Evolutionary conservation across 2,888 invertebrate genomes (phyloP).

Genomic region (Amphiduros pacificus): DNA sequence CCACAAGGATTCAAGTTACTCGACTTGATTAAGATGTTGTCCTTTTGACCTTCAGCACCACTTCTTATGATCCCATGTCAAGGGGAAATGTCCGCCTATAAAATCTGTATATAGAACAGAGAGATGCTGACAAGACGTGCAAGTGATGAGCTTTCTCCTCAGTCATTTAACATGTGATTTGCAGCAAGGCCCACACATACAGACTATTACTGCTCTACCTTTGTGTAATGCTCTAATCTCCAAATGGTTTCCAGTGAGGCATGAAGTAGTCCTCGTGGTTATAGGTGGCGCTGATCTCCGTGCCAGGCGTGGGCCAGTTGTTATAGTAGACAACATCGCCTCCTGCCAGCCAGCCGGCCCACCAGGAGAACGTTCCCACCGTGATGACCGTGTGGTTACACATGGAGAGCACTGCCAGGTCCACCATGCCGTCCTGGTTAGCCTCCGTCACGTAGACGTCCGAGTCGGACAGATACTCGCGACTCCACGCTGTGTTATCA

Average conservation of each 20-base stretch:
- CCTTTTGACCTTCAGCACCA: no score
- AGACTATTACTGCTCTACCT: no score
- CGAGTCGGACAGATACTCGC: not conserved
- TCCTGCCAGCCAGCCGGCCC: slow-evolving; percentile 18
- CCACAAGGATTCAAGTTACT: no score
- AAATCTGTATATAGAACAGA: no score
- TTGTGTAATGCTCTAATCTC: no score
- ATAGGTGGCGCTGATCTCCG: slow-evolving; percentile 4
- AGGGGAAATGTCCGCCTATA: no score
- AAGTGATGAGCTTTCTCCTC: no score
- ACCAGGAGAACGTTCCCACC: slow-evolving; percentile 20
- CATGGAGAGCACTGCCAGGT: slow-evolving; percentile 10
- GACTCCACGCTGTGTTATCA: slow-evolving; percentile 13
- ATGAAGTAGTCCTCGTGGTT: slow-evolving; percentile 15
- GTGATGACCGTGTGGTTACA: slow-evolving; percentile 21
- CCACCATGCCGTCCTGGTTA: slow-evolving; percentile 2
- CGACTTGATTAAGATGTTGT: no score
- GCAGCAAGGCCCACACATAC: no score
- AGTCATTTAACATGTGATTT: no score
- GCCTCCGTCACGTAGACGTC: slow-evolving; percentile 3
- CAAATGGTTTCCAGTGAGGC: slow-evolving; percentile 15
- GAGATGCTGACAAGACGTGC: no score
- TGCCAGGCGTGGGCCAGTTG: slow-evolving; percentile 10
- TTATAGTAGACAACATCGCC: slow-evolving; percentile 16
- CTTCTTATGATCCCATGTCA: no score